A percentile compares a stretch with the other conserved stretches of the same genome.
phyloP scores from a whole-genome alignment of 2,113 vertebrate genomes.

The Amia ocellicauda region DNA sequence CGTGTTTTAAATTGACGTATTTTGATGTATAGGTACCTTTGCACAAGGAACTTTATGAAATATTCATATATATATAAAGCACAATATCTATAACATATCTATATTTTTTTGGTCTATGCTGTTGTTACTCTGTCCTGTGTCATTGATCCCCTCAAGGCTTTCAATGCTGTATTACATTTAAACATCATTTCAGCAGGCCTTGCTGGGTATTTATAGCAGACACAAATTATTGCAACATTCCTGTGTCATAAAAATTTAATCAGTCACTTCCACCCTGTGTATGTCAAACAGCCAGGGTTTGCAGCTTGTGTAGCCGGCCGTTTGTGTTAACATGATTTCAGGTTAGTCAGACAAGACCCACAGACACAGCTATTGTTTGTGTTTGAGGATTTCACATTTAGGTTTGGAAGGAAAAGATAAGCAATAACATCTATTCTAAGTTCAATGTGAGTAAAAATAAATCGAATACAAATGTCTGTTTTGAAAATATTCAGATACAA shows the following conservation, averaged over 20 bases:
- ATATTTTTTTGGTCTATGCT: no score
- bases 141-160: not conserved
- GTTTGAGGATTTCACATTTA: not conserved
- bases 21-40: no score
- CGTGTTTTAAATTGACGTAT: no score
- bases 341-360: conserved; percentile 14
- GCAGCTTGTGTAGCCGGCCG: conserved; percentile 13
- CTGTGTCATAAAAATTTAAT: conserved; percentile 46
- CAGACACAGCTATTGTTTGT: not conserved
- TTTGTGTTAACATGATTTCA: conserved; percentile 22
- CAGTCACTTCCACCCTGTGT: conserved; percentile 16
- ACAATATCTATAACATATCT: no score
- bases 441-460: not conserved
- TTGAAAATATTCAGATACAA: not conserved
- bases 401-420: not conserved
- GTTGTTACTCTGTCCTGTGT: not conserved
- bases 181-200: conserved; percentile 4
- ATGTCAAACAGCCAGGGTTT: conserved; percentile 28
- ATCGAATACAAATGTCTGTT: not conserved
- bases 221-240: conserved; percentile 21
- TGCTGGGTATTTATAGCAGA: not conserved
- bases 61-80: no score
- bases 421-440: no score
- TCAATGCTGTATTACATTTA: conserved; percentile 11
- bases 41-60: no score